Evolutionary conservation across 2,888 invertebrate genomes (phyloP).

Genomic region (Nephrocerus scutellatus): DNA sequence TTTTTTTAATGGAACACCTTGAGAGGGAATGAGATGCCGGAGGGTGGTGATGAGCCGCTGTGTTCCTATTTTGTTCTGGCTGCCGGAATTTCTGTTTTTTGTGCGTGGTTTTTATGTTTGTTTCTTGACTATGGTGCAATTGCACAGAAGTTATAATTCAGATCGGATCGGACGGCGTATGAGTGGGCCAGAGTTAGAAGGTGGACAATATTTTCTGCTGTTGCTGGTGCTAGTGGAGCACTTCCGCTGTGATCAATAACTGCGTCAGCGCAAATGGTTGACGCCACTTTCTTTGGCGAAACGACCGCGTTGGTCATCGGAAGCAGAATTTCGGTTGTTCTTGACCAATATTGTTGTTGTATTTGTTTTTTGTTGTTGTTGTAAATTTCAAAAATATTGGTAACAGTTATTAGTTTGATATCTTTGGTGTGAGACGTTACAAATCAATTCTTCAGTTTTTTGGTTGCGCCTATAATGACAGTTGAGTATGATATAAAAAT

Average conservation of each 20-base stretch:
- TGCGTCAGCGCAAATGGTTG: constrained; percentile 30
- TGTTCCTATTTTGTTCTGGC: constrained; percentile 4
- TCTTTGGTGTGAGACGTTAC: not conserved
- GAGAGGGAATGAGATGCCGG: constrained; percentile 5
- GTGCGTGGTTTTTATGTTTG: constrained; percentile 4
- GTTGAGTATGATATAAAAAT: no score
- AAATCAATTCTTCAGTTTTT: constrained; percentile 1
- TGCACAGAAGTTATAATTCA: constrained; percentile 40
- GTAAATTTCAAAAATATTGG: no score
- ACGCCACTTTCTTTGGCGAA: constrained; percentile 41
- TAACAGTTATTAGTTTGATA: not conserved
- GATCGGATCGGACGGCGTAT: constrained; percentile 43
- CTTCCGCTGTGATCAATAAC: constrained; percentile 21
- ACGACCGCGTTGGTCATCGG: constrained; percentile 45
- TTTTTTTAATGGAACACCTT: constrained; percentile 15
- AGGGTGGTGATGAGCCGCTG: no score
- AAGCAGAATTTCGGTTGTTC: constrained; percentile 28
- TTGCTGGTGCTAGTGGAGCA: constrained; percentile 17
- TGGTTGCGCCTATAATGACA: no score
- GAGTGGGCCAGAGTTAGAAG: constrained; percentile 34
- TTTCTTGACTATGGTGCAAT: constrained; percentile 16
- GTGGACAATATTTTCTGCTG: constrained; percentile 26
- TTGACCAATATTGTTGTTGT: constrained; percentile 19
- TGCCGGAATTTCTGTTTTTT: constrained; percentile 4
- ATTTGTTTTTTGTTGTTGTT: constrained; percentile 4